Percentiles rank a stretch among this genome's conserved stretches.
These are phyloP conservation scores for Buathra laborator DNA, from an alignment of 2,888 invertebrate species.

Conservation along the genomic window DNA sequence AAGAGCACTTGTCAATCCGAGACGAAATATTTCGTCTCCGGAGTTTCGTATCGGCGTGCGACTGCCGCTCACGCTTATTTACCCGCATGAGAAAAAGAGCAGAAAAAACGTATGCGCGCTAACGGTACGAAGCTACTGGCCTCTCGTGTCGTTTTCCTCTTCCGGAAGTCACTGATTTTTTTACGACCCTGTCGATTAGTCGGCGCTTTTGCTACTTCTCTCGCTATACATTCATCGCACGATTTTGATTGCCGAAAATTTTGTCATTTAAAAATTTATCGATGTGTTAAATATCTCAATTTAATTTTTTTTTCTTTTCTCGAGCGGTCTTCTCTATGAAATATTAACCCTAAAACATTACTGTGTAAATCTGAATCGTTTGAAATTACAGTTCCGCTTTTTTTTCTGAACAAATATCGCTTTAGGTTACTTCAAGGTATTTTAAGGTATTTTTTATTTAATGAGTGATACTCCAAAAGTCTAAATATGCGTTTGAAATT, in stretches of 20 bases:
- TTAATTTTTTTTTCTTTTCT: too few relatives aligned
- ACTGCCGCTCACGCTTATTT: constrained; percentile 41
- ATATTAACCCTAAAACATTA: too few relatives aligned
- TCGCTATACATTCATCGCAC: neutral
- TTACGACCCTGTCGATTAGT: constrained; percentile 63
- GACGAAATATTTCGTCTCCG: constrained; percentile 48
- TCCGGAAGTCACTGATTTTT: constrained; percentile 76
- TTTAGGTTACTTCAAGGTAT: too few relatives aligned
- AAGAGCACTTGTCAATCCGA: constrained; percentile 49
- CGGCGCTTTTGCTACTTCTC: constrained; percentile 29
- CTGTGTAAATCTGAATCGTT: too few relatives aligned
- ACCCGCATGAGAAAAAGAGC: constrained; percentile 64
- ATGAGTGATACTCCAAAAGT: too few relatives aligned
- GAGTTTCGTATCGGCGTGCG: constrained; percentile 37
- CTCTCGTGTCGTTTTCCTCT: constrained; percentile 59
- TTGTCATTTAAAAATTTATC: neutral
- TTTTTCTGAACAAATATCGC: too few relatives aligned
- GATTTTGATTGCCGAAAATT: neutral
- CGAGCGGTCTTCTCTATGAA: too few relatives aligned
- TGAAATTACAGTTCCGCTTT: too few relatives aligned
- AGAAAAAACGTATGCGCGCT: constrained; percentile 5
- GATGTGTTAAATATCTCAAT: too few relatives aligned
- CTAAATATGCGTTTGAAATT: too few relatives aligned
- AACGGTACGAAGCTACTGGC: constrained; percentile 12
- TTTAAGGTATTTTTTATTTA: too few relatives aligned